Conservation (phyloP, 2,797 vertebrate species). For the Clarias fuscus region DNA sequence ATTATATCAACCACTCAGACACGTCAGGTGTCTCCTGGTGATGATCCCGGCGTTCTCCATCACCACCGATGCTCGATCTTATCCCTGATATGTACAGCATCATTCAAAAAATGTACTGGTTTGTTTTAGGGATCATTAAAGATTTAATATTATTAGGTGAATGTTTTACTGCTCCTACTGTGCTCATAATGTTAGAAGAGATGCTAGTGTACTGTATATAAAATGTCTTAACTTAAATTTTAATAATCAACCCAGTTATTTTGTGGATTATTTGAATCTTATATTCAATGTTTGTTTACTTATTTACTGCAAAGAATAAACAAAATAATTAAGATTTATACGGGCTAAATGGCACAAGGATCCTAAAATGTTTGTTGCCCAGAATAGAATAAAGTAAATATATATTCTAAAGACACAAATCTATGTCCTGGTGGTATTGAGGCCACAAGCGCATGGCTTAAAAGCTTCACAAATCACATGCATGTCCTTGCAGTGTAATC, state of each 20-base stretch:
- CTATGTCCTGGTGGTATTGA: neutral
- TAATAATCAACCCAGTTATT: neutral
- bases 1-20: neutral
- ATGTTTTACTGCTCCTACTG: neutral
- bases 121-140: too few species aligned
- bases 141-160: neutral
- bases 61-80: neutral
- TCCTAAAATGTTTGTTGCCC: neutral
- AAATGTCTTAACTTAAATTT: neutral
- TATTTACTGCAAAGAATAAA: too few species aligned
- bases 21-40: neutral
- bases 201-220: neutral
- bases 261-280: too few species aligned
- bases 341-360: neutral
- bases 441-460: neutral
- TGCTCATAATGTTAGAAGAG: neutral
- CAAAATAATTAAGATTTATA: too few species aligned
- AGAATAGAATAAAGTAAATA: neutral
- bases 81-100: neutral
- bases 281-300: too few species aligned
- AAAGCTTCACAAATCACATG: conserved; percentile 38
- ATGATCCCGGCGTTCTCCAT: neutral
- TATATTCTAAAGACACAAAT: conserved; percentile 26
- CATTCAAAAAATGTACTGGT: neutral
- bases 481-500: conserved; percentile 43